Evolutionary conservation across 1,140 invertebrate genomes (phyloP), one percentile per base, ranked within the genome.

Genomic region (Sipha flava): DNA sequence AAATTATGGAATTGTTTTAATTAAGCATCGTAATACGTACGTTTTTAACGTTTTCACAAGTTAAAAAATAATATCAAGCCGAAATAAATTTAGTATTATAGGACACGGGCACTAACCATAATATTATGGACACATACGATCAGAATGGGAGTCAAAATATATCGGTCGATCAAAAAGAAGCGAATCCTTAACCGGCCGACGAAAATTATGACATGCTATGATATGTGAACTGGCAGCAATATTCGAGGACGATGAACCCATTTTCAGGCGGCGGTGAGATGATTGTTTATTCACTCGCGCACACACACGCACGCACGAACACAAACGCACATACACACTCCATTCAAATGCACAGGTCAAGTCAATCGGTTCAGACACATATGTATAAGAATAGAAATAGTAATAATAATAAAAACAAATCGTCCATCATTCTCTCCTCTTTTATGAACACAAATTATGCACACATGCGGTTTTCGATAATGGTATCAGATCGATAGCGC

Each of bases 181-280:
- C 12, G 21, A 43, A 40, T 37, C 21, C 40, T 2, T n/a, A 49
- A 52, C 68, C 16, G 26, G 23, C 40, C 43, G 10, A 72, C 45
- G 45, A 52, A 52, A 75, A 75, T 66, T 57, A 75, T 75, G 49
- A 75, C 49, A 34, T 75, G 72, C n/a, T 54, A 54, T 75, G 72
- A 75, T 75, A 75, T 34, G 72, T 75, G 72, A 49, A 34, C 49
- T 29, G 26, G 43, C 21, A 54, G n/a, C 37, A 10, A 66, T 66
- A 37, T 10, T 70, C 21, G 49, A 75, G 72, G 49, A 75, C 72
- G 49, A 75, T 75, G 72, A 75, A 75, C 72, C 72, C 72, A 75
- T 75, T 62, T 66, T 54, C n/a, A n/a, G n/a, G n/a, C n/a, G 72
- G 72, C 72, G 49, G 72, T 29, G 18, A 52, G 72, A 52, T 75